phyloP scores from a whole-genome alignment of 1,140 invertebrate genomes.

The Drosophila orosa region DNA sequence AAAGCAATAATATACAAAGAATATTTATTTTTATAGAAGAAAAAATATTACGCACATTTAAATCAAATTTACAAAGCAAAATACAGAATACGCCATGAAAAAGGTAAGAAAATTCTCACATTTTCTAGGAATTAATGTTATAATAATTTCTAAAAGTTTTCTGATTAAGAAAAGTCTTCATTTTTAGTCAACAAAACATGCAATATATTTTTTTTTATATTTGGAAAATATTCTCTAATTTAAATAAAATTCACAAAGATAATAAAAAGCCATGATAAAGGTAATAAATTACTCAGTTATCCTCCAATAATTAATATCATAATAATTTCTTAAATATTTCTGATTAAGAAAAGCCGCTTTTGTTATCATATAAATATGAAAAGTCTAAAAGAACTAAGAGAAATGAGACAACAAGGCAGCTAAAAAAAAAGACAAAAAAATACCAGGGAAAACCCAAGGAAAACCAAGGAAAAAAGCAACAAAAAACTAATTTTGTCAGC shows the following conservation, averaged over 20 bases:
- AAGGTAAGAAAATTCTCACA: too few species aligned
- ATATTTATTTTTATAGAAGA: too few species aligned
- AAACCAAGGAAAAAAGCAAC: not conserved
- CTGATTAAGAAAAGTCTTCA: too few species aligned
- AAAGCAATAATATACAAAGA: too few species aligned
- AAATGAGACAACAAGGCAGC: not conserved
- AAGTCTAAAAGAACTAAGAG: not conserved
- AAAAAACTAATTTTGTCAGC: constrained; percentile 69
- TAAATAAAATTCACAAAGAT: not conserved
- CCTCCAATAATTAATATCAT: not conserved
- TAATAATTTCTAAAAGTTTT: too few species aligned
- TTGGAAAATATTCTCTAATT: too few species aligned
- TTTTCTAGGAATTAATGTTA: too few species aligned
- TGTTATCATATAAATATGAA: constrained; percentile 4
- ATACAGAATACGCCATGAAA: too few species aligned
- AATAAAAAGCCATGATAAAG: not conserved
- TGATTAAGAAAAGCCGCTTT: not conserved
- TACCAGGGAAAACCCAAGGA: not conserved
- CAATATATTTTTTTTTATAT: too few species aligned
- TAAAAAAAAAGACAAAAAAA: constrained; percentile 7
- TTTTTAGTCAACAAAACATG: too few species aligned
- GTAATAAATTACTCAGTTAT: not conserved
- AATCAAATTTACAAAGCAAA: too few species aligned
- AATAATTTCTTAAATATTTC: not conserved
- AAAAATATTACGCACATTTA: too few species aligned